Base-by-base conservation (phyloP, 2,888 invertebrate species). In the Epicampocera succincta region DNA sequence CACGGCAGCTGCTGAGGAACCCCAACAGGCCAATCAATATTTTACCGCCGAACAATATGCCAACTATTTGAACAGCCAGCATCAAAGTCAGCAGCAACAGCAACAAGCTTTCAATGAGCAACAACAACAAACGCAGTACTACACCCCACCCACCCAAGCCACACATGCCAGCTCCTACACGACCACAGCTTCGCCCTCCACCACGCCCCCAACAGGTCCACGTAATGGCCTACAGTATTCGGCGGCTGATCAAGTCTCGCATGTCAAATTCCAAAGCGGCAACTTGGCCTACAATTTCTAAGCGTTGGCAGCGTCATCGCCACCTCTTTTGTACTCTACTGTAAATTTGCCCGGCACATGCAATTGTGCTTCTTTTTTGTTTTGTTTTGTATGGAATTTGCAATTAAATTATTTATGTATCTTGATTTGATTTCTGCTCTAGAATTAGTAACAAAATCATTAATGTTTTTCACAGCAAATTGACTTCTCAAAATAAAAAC, bases 241-340 rank as follows among this genome's bases (percentile, higher is more conserved):
- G 15, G 88, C 92, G 17, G 91, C 92, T 1, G 90, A 91, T 46
- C 88, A 91, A 29, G 92, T 92, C 1, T 91, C 93, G 8, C 92
- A 91, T 69, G 92, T 92, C 1, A 92, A 91, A 84, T 91, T 91
- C 84, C 88, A 88, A 11, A 92, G 92, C 68, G 91, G 91, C 74
- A 88, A 88, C 66, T 84, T 89, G 40, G 86, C 85, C 58, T 91
- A 91, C 60, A 89, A 87, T 56, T 90, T 90, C 81, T 90, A 85
- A 72, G 15, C 15, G 46, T 38, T 48, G 21, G 15, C 40, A 0
- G 15, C 3, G 33, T 13, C 29, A 1, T 50, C 56, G 60, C 56
- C 38, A 3, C 44, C 46, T 17, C 17, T 25, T 42, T n/a, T 66
- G 42, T 63, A 38, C 52, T 69, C 54, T 29, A 48, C 38, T 74